phyloP scores from a whole-genome alignment of 2,797 vertebrate species.

The Periophthalmus magnuspinnatus region DNA sequence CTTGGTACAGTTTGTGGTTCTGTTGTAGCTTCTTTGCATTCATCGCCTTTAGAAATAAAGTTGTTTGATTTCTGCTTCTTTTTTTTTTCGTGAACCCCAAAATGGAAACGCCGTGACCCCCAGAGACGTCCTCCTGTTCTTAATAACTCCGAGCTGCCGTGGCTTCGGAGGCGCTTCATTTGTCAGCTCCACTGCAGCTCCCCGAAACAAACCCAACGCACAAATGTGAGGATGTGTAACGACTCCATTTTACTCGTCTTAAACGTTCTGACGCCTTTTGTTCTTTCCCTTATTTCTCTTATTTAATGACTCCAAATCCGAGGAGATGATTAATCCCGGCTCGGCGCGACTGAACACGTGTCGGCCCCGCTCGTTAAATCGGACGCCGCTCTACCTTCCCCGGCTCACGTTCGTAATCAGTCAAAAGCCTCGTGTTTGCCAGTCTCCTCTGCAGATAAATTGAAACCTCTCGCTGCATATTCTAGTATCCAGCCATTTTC shows the following conservation, averaged over 20 bases:
- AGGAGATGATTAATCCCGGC: constrained; percentile 14
- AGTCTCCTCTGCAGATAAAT: constrained; percentile 33
- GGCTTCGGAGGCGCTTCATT: constrained; percentile 41
- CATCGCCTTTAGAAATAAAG: neutral
- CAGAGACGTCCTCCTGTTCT: neutral
- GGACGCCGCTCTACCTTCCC: constrained; percentile 10
- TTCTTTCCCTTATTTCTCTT: constrained; percentile 11
- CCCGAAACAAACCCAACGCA: constrained; percentile 18
- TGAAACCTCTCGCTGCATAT: constrained; percentile 22
- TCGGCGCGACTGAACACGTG: constrained; percentile 17
- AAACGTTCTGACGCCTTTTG: constrained; percentile 7
- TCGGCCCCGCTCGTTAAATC: constrained; percentile 25
- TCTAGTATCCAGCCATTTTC: constrained; percentile 1
- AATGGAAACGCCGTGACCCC: neutral
- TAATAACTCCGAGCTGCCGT: constrained; percentile 13
- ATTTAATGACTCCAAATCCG: neutral
- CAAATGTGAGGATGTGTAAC: neutral
- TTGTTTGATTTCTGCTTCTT: neutral
- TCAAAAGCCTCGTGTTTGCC: constrained; percentile 32
- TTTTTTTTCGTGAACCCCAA: neutral
- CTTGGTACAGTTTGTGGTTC: too few species aligned
- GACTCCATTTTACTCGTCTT: neutral
- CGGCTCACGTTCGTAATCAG: constrained; percentile 48
- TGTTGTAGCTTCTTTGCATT: neutral
- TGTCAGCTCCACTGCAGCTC: constrained; percentile 24